phyloP scores from a whole-genome alignment of 35 echinoderm and acorn worm genomes.

The Apostichopus japonicus region DNA sequence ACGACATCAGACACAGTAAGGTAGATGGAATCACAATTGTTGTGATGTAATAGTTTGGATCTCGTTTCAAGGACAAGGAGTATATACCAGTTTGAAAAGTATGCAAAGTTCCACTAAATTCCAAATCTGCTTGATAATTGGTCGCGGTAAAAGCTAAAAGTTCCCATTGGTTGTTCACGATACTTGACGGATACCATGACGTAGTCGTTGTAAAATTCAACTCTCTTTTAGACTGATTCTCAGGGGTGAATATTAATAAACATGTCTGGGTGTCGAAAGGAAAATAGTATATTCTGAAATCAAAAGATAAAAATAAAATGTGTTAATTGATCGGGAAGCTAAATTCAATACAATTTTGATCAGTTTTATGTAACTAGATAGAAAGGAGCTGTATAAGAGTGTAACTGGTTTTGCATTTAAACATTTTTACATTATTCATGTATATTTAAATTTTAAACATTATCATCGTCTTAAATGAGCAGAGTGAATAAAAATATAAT shows the following conservation, averaged over 20 bases:
- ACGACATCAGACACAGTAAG: neutral
- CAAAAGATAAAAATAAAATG: neutral
- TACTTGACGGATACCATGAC: too few species aligned
- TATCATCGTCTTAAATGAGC: too few species aligned
- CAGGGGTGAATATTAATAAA: neutral
- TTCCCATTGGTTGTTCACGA: neutral
- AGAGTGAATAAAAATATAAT: too few species aligned
- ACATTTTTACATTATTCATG: too few species aligned
- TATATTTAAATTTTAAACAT: too few species aligned
- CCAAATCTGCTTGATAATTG: neutral
- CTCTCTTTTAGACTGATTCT: neutral
- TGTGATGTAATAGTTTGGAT: conserved; percentile 19
- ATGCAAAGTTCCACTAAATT: neutral
- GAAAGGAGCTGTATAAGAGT: too few species aligned
- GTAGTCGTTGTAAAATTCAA: too few species aligned
- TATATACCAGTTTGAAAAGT: neutral
- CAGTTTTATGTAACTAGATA: too few species aligned
- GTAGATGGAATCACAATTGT: conserved; percentile 21
- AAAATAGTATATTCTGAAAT: conserved; percentile 5
- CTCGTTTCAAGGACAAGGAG: neutral
- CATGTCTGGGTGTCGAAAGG: conserved; percentile 18
- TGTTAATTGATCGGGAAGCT: too few species aligned
- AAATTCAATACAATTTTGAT: too few species aligned
- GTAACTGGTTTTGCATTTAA: too few species aligned
- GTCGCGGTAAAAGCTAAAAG: neutral